phyloP scores from a whole-genome alignment of 2,888 invertebrate genomes.

The Eristalis tenax region DNA sequence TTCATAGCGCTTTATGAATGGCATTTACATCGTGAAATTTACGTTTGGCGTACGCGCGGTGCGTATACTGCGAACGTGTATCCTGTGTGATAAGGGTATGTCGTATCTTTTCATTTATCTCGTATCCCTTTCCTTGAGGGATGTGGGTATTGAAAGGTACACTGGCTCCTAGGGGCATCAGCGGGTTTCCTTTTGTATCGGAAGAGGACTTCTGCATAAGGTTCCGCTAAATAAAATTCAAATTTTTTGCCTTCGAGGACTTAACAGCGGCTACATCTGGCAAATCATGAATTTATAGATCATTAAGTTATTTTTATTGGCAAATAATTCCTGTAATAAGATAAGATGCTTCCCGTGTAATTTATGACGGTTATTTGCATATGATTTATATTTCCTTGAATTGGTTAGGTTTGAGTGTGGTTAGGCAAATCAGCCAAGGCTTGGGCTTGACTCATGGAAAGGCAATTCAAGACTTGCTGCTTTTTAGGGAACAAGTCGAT shows the following conservation, averaged over 20 bases:
- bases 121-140: neutral
- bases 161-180: neutral
- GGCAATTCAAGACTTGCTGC: too few relatives aligned
- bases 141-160: neutral
- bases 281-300: neutral
- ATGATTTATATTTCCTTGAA: neutral
- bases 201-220: neutral
- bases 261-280: neutral
- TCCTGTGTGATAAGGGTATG: neutral
- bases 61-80: neutral
- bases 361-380: neutral
- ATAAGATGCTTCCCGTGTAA: neutral
- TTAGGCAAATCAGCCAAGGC: neutral
- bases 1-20: neutral
- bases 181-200: neutral
- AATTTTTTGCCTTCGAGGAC: neutral
- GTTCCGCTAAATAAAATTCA: neutral
- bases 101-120: neutral
- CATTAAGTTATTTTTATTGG: conserved; percentile 1
- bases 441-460: too few relatives aligned
- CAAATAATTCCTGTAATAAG: neutral
- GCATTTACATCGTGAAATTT: neutral
- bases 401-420: neutral
- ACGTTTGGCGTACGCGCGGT: neutral
- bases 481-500: too few relatives aligned